Conservation (phyloP, 2,888 invertebrate species). For the Alviniconcha strummeri region DNA sequence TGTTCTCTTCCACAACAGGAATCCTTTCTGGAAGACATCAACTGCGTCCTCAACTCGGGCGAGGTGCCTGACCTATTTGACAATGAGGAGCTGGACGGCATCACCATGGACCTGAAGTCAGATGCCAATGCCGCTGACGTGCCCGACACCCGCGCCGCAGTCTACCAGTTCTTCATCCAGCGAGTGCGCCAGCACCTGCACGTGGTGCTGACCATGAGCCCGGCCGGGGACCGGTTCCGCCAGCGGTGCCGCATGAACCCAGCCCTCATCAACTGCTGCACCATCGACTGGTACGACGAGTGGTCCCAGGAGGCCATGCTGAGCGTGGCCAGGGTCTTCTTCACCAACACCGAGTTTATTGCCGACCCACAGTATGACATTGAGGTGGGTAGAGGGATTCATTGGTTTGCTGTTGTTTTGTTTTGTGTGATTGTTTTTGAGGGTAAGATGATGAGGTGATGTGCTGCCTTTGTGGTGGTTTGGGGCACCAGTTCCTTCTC, state of each 20-base stretch:
- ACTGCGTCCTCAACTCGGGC: slow-evolving; percentile 72
- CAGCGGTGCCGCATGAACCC: slow-evolving; percentile 73
- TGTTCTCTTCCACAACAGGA: slow-evolving; percentile 55
- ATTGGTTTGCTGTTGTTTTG: background rate
- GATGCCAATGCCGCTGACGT: slow-evolving; percentile 67
- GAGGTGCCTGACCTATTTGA: slow-evolving; percentile 73
- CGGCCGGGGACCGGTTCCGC: slow-evolving; percentile 69
- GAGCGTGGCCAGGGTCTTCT: slow-evolving; percentile 71
- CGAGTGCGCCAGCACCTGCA: slow-evolving; percentile 70
- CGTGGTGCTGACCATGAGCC: slow-evolving; percentile 72
- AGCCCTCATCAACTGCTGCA: slow-evolving; percentile 73
- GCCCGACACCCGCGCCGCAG: slow-evolving; percentile 68
- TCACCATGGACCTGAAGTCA: slow-evolving; percentile 71
- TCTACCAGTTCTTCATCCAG: slow-evolving; percentile 71
- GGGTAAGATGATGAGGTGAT: background rate
- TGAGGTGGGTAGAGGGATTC: slow-evolving; percentile 46
- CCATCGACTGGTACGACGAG: slow-evolving; percentile 73
- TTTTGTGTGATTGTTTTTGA: background rate
- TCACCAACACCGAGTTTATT: slow-evolving; percentile 68
- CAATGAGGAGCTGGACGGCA: slow-evolving; percentile 71
- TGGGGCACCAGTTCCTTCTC: too few species aligned
- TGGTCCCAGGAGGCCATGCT: slow-evolving; percentile 72
- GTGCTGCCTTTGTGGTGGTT: too few species aligned
- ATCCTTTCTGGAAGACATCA: slow-evolving; percentile 72
- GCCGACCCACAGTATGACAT: slow-evolving; percentile 61